Percentiles rank a stretch among this genome's conserved stretches.
These are phyloP conservation scores for Leptobrachium leishanense DNA, from an alignment of 2,113 vertebrate genomes.

Conservation along the genomic window DNA sequence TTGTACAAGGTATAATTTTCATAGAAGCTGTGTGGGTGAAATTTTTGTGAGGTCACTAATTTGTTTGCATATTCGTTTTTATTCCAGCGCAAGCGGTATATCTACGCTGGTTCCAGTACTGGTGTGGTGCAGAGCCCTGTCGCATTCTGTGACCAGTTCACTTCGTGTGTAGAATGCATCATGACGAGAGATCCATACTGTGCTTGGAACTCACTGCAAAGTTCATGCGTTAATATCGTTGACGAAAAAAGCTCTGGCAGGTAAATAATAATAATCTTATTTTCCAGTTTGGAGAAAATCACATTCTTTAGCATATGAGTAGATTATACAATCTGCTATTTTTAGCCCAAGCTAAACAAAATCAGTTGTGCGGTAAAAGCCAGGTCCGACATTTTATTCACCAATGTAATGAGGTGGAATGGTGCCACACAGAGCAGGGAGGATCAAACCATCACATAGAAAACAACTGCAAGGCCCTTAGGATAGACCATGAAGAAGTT, in stretches of 20 bases:
- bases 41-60: neutral
- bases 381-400: too few species aligned
- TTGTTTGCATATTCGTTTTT: neutral
- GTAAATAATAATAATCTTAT: constrained; percentile 54
- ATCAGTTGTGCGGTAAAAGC: too few species aligned
- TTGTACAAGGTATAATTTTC: too few species aligned
- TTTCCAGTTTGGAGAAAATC: too few species aligned
- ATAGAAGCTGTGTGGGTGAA: neutral
- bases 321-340: too few species aligned
- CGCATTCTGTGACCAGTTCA: constrained; percentile 84
- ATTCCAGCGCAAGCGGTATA: constrained; percentile 72
- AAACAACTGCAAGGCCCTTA: too few species aligned
- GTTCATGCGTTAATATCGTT: constrained; percentile 71
- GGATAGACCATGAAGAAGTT: too few species aligned
- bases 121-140: constrained; percentile 87
- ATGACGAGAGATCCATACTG: constrained; percentile 92
- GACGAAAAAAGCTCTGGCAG: constrained; percentile 58
- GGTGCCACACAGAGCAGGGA: too few species aligned
- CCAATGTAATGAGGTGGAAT: too few species aligned
- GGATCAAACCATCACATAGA: too few species aligned
- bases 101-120: constrained; percentile 87
- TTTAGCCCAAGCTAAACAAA: too few species aligned
- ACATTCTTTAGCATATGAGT: too few species aligned
- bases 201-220: constrained; percentile 74
- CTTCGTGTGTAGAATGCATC: constrained; percentile 82